Base-by-base conservation (phyloP, 2,797 vertebrate genomes). In the Spatula versicolor region DNA sequence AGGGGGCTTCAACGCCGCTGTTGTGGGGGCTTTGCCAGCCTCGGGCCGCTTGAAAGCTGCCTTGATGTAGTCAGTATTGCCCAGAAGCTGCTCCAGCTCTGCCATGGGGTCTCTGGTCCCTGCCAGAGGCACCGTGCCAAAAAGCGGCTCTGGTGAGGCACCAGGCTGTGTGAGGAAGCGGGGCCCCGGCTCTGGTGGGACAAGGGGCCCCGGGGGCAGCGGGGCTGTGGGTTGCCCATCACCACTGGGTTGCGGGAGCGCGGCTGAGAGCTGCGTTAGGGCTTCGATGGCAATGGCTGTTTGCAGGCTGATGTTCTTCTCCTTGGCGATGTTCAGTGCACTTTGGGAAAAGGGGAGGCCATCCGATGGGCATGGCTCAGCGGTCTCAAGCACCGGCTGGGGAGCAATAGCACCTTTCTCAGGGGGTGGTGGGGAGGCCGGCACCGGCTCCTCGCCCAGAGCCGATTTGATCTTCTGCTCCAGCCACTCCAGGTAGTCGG, bases 201-300 rank as follows among this genome's bases (percentile, higher is more conserved):
- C 8, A 1, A 82, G 81, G 8, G 91, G 60, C 0, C 52, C 69
- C 0, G 75, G 74, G 1, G 81, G 81, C 0, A 63, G 80, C 0
- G 63, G 50, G 0, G 31, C 69, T 0, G 67, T 68, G 33, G 88
- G 73, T 62, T 88, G 91, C 25, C 77, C 54, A 2, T 91, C 60
- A 0, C 68, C 25, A 2, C 11, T 22, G 0, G 92, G 94, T 67
- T 85, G 92, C 41, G 98, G 98, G 92, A 98, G 97, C 26, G 98
- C 98, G 2, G 98, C 98, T 28, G 99, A 99, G 95, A 99, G 97
- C 96, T 99, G 99, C 1, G 99, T 99, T 82, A 99, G 98, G 94
- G 99, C 99, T 96, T 99, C 99, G 7, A 99, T 99, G 88, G 99
- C 99, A 15, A 99, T 99, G 95, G 99, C 99, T n/a, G 99, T 99